These are phyloP conservation scores for Troides oblongomaculatus DNA, from an alignment of 2,888 invertebrate species.

Conservation along the genomic window DNA sequence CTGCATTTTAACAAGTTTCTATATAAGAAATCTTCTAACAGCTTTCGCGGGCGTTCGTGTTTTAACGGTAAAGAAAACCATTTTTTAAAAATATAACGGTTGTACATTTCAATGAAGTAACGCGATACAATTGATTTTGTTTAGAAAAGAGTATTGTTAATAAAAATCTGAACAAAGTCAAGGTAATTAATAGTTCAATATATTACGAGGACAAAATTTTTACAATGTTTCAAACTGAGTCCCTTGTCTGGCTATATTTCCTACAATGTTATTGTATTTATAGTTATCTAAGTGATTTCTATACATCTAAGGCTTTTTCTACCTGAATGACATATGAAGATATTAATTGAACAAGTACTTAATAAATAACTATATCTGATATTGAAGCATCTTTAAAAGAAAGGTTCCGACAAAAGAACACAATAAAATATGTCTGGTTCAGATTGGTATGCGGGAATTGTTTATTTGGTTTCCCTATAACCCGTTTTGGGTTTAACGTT, in stretches of 20 bases:
- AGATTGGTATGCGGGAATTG: conserved; percentile 23
- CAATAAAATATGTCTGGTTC: conserved; percentile 20
- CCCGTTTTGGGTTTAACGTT: conserved; percentile 24
- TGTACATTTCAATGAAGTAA: conserved; percentile 6
- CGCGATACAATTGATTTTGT: not conserved
- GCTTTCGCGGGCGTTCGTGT: conserved; percentile 19
- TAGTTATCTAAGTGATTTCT: no score
- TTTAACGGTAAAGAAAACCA: conserved; percentile 8
- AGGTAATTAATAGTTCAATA: not conserved
- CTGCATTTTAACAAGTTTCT: conserved; percentile 23
- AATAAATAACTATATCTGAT: not conserved
- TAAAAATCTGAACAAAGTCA: not conserved
- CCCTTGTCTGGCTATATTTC: no score
- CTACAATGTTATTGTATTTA: no score
- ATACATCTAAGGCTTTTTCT: no score
- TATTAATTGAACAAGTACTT: no score
- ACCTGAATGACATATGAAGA: no score
- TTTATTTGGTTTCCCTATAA: conserved; percentile 28
- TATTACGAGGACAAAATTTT: no score
- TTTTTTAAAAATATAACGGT: conserved; percentile 14
- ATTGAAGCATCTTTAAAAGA: not conserved
- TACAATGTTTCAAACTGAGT: no score
- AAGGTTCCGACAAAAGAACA: conserved; percentile 5
- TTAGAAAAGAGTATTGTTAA: not conserved
- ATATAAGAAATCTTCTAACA: conserved; percentile 22